phyloP scores from a whole-genome alignment of 2,113 vertebrate genomes.

The Macroglossus sobrinus region DNA sequence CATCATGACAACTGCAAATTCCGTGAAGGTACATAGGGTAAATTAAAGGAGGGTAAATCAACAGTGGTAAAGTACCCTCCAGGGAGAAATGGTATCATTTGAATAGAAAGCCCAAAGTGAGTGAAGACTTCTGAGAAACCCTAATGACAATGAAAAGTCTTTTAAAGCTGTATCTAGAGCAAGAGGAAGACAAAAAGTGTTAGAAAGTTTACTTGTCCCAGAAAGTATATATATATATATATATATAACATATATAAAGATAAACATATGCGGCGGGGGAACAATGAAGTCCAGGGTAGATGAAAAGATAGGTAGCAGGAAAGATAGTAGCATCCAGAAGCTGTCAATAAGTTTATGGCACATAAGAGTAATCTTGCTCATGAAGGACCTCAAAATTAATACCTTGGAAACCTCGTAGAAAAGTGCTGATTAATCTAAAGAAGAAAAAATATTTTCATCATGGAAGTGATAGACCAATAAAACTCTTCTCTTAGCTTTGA shows the following conservation, averaged over 20 bases:
- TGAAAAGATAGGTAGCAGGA: background rate
- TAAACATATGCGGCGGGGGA: background rate
- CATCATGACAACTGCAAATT: background rate
- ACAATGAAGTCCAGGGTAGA: background rate
- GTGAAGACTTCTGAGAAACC: background rate
- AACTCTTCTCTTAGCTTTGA: background rate
- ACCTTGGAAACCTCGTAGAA: background rate
- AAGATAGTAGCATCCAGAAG: accelerated
- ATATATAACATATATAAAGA: too few relatives aligned
- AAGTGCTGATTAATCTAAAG: background rate
- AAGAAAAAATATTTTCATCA: background rate
- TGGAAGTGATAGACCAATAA: background rate
- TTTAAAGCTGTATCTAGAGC: background rate
- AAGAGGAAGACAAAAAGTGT: background rate
- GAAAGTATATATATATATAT: too few relatives aligned
- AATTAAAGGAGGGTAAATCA: background rate
- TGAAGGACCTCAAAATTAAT: background rate
- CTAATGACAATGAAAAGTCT: background rate
- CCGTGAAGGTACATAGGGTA: background rate
- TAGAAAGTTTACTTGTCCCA: background rate
- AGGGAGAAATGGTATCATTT: background rate
- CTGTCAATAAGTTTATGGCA: background rate
- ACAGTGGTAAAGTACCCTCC: background rate
- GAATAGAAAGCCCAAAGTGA: background rate
- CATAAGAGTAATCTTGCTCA: background rate